Percentiles rank a stretch among this genome's conserved stretches.
Evolutionary conservation across 2,797 vertebrate genomes (phyloP).

Genomic region (Hydrophis major): DNA sequence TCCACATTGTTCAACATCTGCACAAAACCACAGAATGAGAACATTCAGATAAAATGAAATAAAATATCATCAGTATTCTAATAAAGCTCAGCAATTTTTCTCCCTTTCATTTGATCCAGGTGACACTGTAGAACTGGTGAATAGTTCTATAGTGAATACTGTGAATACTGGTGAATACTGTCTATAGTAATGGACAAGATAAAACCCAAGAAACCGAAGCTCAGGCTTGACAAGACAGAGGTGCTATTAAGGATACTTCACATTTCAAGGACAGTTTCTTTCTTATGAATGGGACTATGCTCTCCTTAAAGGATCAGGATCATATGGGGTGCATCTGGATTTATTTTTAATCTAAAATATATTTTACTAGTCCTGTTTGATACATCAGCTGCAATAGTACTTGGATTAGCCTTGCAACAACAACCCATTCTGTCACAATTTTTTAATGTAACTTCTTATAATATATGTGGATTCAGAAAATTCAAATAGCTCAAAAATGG

Average conservation of each 20-base stretch:
- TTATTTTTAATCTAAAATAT: background rate
- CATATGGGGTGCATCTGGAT: background rate
- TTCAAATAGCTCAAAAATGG: background rate
- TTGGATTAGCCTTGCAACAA: background rate
- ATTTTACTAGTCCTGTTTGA: background rate
- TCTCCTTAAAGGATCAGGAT: background rate
- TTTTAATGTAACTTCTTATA: background rate
- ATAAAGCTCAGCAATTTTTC: slow-evolving; percentile 10
- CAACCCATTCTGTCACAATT: background rate
- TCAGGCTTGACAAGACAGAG: background rate
- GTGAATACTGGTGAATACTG: background rate
- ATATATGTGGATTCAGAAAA: background rate
- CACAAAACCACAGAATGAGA: background rate
- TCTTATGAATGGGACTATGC: background rate
- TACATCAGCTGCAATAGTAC: background rate
- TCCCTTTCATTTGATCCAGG: slow-evolving; percentile 17
- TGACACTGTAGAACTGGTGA: background rate
- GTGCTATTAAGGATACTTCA: background rate
- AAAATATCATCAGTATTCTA: background rate
- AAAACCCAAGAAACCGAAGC: background rate
- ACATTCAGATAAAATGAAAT: background rate
- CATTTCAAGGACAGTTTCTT: background rate
- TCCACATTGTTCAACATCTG: background rate
- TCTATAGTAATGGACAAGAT: background rate
- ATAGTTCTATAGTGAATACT: background rate